Evolutionary conservation across 2,797 vertebrate species (phyloP), one percentile per base, ranked within the genome.

Genomic region (Anabas testudineus): DNA sequence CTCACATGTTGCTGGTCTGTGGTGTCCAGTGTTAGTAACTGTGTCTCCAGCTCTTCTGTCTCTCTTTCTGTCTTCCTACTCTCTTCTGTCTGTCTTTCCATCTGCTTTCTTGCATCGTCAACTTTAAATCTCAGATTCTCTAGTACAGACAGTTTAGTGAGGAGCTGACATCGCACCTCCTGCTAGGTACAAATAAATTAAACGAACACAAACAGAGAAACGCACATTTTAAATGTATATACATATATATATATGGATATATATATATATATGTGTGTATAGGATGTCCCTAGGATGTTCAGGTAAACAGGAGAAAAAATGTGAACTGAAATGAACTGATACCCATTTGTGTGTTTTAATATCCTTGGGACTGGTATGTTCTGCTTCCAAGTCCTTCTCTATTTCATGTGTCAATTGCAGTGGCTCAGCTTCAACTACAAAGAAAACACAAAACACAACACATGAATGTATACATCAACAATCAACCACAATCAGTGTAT

Each of bases 1-100:
- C 51, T 34, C 49, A 76, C 74, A n/a, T 55, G 74, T 21, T 34
- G 61, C 13, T 49, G 56, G 43, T 61, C 62, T 32, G 49, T 19
- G 15, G 51, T 1, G 14, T 67, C 22, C 43, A 30, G 21, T 0
- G 28, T 71, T 26, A 24, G 39, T 2, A 60, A 52, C 2, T 49
- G 47, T 41, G 13, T 47, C 47, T 60, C n/a, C 18, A 48, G 54
- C 41, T 70, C 59, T 2, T 48, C 36, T 4, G 19, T 43, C 16
- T 42, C 19, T 49, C 34, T 41, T 26, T 61, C 24, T 3, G 55
- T 47, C 55, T 2, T 24, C 48, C 32, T 30, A 15, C 24, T 60
- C n/a, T 65, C 42, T 5, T 76, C 67, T 1, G 18, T 59, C 58
- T 30, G 43, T 45, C 47, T 4, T 26, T 70, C 47, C 47, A 51